Base-by-base conservation (phyloP, 2,888 invertebrate genomes). In the Lasioglossum vierecki region DNA sequence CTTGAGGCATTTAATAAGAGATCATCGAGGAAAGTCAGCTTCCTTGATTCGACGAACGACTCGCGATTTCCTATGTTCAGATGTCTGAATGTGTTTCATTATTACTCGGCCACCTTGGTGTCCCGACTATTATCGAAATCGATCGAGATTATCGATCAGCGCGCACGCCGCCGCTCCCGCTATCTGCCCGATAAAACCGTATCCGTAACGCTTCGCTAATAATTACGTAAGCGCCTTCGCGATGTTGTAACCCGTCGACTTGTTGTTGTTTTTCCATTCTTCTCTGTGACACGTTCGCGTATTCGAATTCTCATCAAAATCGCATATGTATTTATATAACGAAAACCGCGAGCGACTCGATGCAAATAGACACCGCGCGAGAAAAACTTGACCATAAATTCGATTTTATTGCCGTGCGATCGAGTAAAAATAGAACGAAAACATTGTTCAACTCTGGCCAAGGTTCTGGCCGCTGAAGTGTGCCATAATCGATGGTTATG, bases 121-220 rank as follows among this genome's bases (percentile, higher is more conserved):
- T 75, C 44, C 49, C 13, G 5, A 53, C 68, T 70, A 44, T 15
- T 22, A 26, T 70, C 75, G 44, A 57, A 30, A 39, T n/a, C 41
- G 22, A 68, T 66, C 77, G 77, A 4, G 53, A 53, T 60, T 76
- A 71, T 76, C 80, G 30, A 57, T 74, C 73, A 0, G 46, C 11
- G 30, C 39, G 11, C 8, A n/a, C 68, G 68, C 11, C 68, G 68
- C 22, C 68, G 68, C 18, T 35, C 66, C 35, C 66, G 66, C 22
- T 76, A 76, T 76, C 76, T 35, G 35, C 6, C 39, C 66, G 76
- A 66, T 76, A 76, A 76, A 76, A 68, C 46, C 66, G 46, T n/a
- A 46, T 66, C 66, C 18, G 71, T 26, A 26, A 72, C 71, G 46
- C 71, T 46, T 44, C 44, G 60, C 18, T 30, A 60, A 60, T 75